Conservation (phyloP, 2,888 invertebrate genomes). For the Drosophila atripex region DNA sequence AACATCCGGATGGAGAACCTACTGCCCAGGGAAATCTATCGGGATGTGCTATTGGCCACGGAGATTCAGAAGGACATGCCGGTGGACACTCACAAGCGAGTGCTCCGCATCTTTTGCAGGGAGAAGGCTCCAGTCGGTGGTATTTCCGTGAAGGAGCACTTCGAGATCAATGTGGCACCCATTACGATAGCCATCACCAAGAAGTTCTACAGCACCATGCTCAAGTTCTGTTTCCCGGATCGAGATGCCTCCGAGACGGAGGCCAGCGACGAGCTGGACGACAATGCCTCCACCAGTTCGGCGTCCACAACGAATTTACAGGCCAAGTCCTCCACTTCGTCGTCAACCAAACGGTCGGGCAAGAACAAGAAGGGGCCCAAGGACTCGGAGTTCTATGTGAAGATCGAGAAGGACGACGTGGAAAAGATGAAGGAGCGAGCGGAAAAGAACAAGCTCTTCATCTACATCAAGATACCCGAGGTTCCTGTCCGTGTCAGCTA, state of each 20-base stretch:
- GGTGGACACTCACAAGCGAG: constrained; percentile 93
- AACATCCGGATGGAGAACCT: constrained; percentile 98
- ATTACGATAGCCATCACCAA: constrained; percentile 96
- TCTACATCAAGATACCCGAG: constrained; percentile 99
- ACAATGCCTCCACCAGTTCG: constrained; percentile 85
- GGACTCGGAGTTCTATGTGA: constrained; percentile 95
- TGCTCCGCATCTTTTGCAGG: constrained; percentile 96
- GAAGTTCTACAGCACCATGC: constrained; percentile 98
- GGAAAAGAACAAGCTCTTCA: constrained; percentile 98
- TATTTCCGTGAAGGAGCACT: constrained; percentile 99
- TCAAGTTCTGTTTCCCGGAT: constrained; percentile 98
- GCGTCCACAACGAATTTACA: constrained; percentile 84
- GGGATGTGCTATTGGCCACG: constrained; percentile 92
- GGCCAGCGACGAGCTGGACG: constrained; percentile 87
- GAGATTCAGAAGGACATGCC: constrained; percentile 93
- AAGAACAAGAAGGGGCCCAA: constrained; percentile 87
- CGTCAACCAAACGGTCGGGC: constrained; percentile 73
- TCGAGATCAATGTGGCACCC: constrained; percentile 98
- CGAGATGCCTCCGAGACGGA: constrained; percentile 91
- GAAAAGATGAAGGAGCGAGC: constrained; percentile 96
- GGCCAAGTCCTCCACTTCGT: constrained; percentile 59
- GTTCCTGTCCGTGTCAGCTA: constrained; percentile 97
- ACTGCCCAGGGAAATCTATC: constrained; percentile 96
- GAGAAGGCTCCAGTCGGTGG: constrained; percentile 99
- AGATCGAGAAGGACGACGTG: constrained; percentile 95